Evolutionary conservation across 1,140 invertebrate genomes (phyloP), one percentile per base, ranked within the genome.

Genomic region (Brachystomella parvula): DNA sequence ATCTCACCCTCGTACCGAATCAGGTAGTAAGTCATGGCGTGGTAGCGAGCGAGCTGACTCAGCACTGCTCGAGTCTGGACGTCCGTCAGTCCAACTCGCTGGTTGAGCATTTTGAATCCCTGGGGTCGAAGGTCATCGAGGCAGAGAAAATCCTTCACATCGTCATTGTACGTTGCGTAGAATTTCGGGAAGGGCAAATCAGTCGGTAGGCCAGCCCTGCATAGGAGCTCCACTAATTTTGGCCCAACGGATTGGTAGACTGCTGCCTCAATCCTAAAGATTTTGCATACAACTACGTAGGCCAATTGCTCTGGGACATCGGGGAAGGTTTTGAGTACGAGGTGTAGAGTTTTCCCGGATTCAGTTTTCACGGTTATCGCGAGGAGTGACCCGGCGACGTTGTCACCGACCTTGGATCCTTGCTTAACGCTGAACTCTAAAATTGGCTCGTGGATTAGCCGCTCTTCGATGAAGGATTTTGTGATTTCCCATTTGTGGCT

Each of bases 71-170:
- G 21, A 1, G 53, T 61, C 53, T 73, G 69, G 6, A 19, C 29
- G 2, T 63, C 19, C 3, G 62, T 68, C 19, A 73, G 47, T 3
- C 67, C 62, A n/a, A 15, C 3, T 15, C 29, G 57, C 56, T 71
- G 68, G 32, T 71, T 56, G 2, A 39, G 60, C 71, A 73, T 73
- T 33, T 29, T 58, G 53, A 66, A 73, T 1, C 71, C 71, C 0
- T 32, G 17, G 0, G 64, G 49, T 6, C 70, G 66, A 0, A 71
- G 47, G 31, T 73, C 71, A 39, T 67, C 69, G 61, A 73, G n/a
- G 19, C 32, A 31, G 6, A 73, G 1, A 28, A 61, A 73, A 31
- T 71, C 70, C 17, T 65, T 56, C 15, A 66, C 31, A n/a, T 68
- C 67, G 32, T 73, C 67, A 39, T 61, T 65, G 31, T 61, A 63